Conservation (phyloP, 2,888 invertebrate species). For the Lagria hirta region DNA sequence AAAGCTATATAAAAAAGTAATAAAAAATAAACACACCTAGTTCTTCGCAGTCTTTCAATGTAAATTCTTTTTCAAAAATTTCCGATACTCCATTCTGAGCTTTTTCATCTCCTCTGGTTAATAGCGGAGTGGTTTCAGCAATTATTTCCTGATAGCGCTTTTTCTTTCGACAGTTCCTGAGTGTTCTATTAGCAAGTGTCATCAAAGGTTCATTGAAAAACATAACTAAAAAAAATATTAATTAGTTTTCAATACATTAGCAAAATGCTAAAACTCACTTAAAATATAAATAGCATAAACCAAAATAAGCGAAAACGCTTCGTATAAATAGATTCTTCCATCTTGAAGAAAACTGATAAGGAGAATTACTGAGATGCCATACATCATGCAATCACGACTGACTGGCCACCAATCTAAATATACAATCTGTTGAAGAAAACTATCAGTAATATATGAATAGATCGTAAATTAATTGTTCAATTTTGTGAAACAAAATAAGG, state of each 20-base stretch:
- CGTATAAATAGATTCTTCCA: constrained; percentile 73
- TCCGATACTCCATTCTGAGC: constrained; percentile 33
- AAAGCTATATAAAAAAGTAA: constrained; percentile 1
- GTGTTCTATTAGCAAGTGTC: constrained; percentile 56
- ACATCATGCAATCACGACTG: constrained; percentile 72
- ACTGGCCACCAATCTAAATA: constrained; percentile 78
- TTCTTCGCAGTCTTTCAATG: constrained; percentile 53
- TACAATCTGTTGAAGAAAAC: constrained; percentile 57
- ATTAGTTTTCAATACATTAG: constrained; percentile 3
- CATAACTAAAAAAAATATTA: constrained; percentile 60
- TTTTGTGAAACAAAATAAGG: constrained; percentile 2
- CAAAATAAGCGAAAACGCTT: constrained; percentile 69
- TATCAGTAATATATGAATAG: constrained; percentile 5
- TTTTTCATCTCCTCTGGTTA: constrained; percentile 36
- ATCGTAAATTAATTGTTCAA: constrained; percentile 2
- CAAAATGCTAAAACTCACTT: constrained; percentile 55
- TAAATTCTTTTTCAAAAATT: constrained; percentile 45
- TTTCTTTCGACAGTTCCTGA: constrained; percentile 55
- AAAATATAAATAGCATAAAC: constrained; percentile 72
- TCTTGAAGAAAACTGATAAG: constrained; percentile 71
- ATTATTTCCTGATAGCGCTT: constrained; percentile 61
- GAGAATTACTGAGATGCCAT: constrained; percentile 69
- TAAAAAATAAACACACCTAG: constrained; percentile 41
- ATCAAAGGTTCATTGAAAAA: constrained; percentile 65
- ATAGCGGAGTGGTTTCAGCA: constrained; percentile 54